Evolutionary conservation across 1,140 invertebrate species (phyloP), one percentile per base, ranked within the genome.

Genomic region (Linepithema humile): DNA sequence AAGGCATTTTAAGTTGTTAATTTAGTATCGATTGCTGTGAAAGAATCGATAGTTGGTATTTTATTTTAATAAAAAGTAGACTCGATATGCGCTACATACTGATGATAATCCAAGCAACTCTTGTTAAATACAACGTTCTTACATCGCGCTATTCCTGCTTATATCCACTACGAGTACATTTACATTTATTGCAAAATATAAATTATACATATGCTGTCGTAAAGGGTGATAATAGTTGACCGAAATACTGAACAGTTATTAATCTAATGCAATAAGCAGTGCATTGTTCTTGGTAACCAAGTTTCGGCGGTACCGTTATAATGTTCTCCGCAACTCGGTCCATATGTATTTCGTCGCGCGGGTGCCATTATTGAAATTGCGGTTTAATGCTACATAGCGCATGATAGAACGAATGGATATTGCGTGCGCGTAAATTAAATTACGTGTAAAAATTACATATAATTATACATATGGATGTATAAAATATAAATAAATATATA

Each of bases 181-280:
- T 12, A 23, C 15, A 62, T 10, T 62, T 17, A 23, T 48, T 32
- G 15, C 12, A 35, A 6, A 23, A n/a, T 1, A 40, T 29, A 10
- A 67, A 15, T 15, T 78, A 53, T 78, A 38, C 10, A 40, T 2
- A 26, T 15, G 38, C 20, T n/a, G 3, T 53, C 32, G 17, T 43
- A 57, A 55, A 65, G 32, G 20, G 64, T 70, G 62, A 55, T 78
- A 78, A 78, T 78, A 55, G 50, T 48, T 80, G 64, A 40, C 62
- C 32, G 48, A 80, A 80, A 55, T 80, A 55, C 48, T 6, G 5
- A 70, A 23, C 50, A 57, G 48, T 80, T 80, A 80, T 80, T 70
- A 80, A 80, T n/a, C 64, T 23, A 70, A 80, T 70, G 62, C 35
- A 78, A 69, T 80, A 80, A 80, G 75, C 75, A 78, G 48, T n/a